Evolutionary conservation across 2,888 invertebrate genomes (phyloP).

Genomic region (Tiliacea citrago): DNA sequence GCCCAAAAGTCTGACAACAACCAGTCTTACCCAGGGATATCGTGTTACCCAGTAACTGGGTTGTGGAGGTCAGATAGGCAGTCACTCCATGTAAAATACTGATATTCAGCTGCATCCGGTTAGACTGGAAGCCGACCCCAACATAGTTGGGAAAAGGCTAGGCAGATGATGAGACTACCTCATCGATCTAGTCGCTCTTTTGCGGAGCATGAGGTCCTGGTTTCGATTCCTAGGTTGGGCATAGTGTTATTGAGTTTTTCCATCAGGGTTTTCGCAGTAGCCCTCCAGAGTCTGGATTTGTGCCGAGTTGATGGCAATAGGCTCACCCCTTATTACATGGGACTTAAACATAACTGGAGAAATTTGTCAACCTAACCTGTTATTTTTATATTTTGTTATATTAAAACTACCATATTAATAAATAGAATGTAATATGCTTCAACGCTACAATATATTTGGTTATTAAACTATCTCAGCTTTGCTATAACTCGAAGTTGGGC

Average conservation of each 20-base stretch:
- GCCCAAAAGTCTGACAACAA: too few relatives aligned
- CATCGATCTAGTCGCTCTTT: neutral
- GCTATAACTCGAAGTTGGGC: neutral
- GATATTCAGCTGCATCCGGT: too few relatives aligned
- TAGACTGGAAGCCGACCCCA: too few relatives aligned
- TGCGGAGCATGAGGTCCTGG: neutral
- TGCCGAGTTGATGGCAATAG: neutral
- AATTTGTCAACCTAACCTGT: neutral
- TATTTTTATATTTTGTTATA: neutral
- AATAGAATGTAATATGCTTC: slow-evolving; percentile 20
- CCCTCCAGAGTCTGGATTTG: neutral
- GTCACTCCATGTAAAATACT: too few relatives aligned
- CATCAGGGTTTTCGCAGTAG: too few relatives aligned
- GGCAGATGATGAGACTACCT: too few relatives aligned
- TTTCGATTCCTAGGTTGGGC: too few relatives aligned
- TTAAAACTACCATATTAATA: slow-evolving; percentile 46
- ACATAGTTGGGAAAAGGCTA: too few relatives aligned
- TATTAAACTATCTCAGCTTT: neutral
- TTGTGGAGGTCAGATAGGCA: too few relatives aligned
- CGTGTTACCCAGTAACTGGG: too few relatives aligned
- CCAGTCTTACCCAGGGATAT: too few relatives aligned
- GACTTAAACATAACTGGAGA: neutral
- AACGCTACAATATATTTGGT: slow-evolving; percentile 8
- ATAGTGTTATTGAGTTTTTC: neutral
- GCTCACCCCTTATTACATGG: neutral